Base-by-base conservation (phyloP, 1,140 invertebrate genomes). In the Sipha flava region DNA sequence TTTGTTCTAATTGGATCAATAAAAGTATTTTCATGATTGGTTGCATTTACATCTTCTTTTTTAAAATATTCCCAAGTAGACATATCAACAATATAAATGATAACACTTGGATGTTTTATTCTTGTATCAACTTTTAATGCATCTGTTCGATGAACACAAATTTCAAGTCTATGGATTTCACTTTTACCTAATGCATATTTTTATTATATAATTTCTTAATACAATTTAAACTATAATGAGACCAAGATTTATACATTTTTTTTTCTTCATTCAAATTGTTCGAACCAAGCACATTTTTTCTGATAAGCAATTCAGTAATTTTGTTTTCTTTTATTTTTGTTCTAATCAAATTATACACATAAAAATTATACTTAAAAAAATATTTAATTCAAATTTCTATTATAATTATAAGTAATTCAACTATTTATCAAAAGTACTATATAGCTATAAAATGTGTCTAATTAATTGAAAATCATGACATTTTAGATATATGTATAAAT, bases 21-120 rank as follows among this genome's bases (percentile, higher is more conserved):
- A 29, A 80, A 82, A 80, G 75, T 68, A 18, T 79, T 64, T 52
- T 81, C 68, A 49, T 81, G 62, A 16, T 81, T 82, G n/a, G 72
- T 52, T 70, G 77, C 54, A 26, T 62, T 47, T 23, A 43, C 18
- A 34, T 80, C 45, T 9, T 72, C 82, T 72, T 82, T 83, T 68
- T 73, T 77, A 29, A 82, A 49, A 75, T 83, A 83, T 47, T 82
- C 79, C 7, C 82, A 62, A 3, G 81, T 80, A 10, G 23, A 21
- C 16, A 72, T 59, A 77, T 83, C 80, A 4, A 83, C 45, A 18
- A 83, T 72, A 75, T 83, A 79, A 14, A 83, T 80, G 37, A 82
- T 81, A 6, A 83, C 82, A 37, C 82, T 80, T 9, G 83, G 83
- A 73, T 83, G 83, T 73, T 72, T 80, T 37, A 83, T 80, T 26